Conservation (phyloP, 2,888 invertebrate species). For the Colletes collaris region DNA sequence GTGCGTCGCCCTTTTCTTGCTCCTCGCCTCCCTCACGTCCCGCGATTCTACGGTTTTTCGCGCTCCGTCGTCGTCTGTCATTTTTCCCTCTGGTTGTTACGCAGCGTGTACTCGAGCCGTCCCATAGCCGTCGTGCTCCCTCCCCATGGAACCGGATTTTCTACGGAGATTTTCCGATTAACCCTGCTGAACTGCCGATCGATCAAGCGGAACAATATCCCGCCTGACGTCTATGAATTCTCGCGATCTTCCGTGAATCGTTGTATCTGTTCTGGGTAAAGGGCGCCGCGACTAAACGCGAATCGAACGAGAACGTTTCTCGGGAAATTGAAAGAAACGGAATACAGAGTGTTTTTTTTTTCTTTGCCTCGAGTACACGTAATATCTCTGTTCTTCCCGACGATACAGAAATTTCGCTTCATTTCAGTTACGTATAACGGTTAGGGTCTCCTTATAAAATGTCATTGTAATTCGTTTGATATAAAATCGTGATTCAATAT, state of each 20-base stretch:
- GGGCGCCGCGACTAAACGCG: slow-evolving; percentile 1
- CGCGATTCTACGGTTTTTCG: slow-evolving; percentile 11
- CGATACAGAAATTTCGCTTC: too few relatives aligned
- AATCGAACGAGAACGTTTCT: background rate
- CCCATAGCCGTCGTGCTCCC: slow-evolving; percentile 38
- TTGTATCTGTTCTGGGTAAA: slow-evolving; percentile 13
- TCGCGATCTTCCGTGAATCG: slow-evolving; percentile 35
- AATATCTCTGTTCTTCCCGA: too few relatives aligned
- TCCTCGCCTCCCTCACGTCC: background rate
- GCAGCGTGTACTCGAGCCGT: slow-evolving; percentile 43
- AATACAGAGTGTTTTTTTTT: background rate
- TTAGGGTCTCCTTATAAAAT: too few relatives aligned
- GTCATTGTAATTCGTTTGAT: too few relatives aligned
- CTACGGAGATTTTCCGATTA: slow-evolving; percentile 69
- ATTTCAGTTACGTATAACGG: too few relatives aligned
- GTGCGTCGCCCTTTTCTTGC: background rate
- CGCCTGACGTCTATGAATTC: slow-evolving; percentile 53
- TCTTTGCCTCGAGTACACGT: too few relatives aligned
- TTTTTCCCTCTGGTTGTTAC: slow-evolving; percentile 40
- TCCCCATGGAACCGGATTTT: slow-evolving; percentile 49
- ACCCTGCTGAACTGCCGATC: slow-evolving; percentile 64
- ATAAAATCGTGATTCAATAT: too few relatives aligned
- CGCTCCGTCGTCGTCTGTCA: slow-evolving; percentile 22
- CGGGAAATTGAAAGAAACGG: slow-evolving; percentile 8
- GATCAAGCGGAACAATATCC: slow-evolving; percentile 61